These are phyloP conservation scores for Eremobia ochroleuca DNA, from an alignment of 2,888 invertebrate species.

Conservation along the genomic window DNA sequence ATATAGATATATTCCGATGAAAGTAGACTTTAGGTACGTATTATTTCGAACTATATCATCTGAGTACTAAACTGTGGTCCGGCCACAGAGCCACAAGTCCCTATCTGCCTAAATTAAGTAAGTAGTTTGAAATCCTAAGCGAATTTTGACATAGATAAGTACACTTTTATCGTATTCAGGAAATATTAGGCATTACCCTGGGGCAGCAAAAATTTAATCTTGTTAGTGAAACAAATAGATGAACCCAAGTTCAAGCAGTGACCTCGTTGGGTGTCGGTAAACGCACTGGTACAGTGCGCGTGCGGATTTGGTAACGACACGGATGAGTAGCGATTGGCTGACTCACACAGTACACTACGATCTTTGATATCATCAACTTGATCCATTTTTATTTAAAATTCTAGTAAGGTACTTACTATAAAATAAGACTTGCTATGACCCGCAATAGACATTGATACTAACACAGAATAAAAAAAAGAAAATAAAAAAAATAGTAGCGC, in stretches of 20 bases:
- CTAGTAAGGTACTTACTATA: no score
- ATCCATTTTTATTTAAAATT: not conserved
- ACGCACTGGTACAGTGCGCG: conserved; percentile 7
- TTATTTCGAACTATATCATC: no score
- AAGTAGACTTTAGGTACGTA: no score
- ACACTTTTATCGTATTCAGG: not conserved
- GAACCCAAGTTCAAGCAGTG: conserved; percentile 32
- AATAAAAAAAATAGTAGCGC: no score
- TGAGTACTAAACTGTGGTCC: no score
- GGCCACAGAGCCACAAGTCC: no score
- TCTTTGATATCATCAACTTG: not conserved
- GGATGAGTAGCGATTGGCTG: conserved; percentile 27
- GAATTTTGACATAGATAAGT: not conserved
- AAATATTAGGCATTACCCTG: not conserved
- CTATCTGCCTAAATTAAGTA: no score
- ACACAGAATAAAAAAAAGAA: not conserved
- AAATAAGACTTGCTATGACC: not conserved
- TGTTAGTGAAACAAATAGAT: conserved; percentile 14
- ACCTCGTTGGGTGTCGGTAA: conserved; percentile 25
- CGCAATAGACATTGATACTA: no score
- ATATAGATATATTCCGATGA: no score
- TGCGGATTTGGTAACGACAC: conserved; percentile 21
- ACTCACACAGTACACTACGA: conserved; percentile 24
- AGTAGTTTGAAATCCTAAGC: not conserved
- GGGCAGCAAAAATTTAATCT: conserved; percentile 9